Conservation (phyloP, 1,140 invertebrate species). For the Zelostemma sp. region DNA sequence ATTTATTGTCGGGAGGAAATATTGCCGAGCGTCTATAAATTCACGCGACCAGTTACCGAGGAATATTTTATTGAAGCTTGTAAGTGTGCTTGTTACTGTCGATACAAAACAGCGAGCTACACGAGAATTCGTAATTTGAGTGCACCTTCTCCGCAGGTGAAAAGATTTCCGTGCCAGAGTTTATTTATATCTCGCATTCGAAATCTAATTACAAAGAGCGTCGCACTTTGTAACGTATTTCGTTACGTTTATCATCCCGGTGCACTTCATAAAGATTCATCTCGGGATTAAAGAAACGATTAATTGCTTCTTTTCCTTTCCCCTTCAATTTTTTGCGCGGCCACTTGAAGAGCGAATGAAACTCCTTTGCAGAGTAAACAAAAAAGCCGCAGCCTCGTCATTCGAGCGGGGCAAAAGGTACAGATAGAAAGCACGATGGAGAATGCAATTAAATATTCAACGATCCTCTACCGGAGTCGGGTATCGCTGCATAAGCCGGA, state of each 20-base stretch:
- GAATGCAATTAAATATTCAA: conserved; percentile 35
- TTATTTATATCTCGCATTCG: background rate
- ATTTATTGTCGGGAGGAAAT: conserved; percentile 38
- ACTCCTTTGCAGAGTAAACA: conserved; percentile 3
- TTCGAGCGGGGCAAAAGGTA: background rate
- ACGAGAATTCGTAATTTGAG: conserved; percentile 23
- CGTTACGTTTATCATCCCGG: no score
- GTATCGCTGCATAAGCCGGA: conserved; percentile 38
- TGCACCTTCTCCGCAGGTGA: conserved; percentile 23
- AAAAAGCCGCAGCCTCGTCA: conserved; percentile 13
- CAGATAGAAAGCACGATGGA: background rate
- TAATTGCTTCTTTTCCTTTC: no score
- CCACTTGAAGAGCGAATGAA: background rate
- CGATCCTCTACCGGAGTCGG: conserved; percentile 12
- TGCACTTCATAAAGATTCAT: no score
- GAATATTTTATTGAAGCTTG: conserved; percentile 43
- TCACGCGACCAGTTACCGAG: conserved; percentile 42
- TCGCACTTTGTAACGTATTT: no score
- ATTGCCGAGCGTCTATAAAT: conserved; percentile 44
- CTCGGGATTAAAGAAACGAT: no score
- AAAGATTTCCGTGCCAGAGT: conserved; percentile 2
- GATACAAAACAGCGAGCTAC: conserved; percentile 31
- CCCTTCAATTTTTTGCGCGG: no score
- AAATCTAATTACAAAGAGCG: conserved; percentile 2
- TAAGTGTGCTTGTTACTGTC: conserved; percentile 43